These are phyloP conservation scores for Falco novaeseelandiae DNA, from an alignment of 2,797 vertebrate species.

Conservation along the genomic window DNA sequence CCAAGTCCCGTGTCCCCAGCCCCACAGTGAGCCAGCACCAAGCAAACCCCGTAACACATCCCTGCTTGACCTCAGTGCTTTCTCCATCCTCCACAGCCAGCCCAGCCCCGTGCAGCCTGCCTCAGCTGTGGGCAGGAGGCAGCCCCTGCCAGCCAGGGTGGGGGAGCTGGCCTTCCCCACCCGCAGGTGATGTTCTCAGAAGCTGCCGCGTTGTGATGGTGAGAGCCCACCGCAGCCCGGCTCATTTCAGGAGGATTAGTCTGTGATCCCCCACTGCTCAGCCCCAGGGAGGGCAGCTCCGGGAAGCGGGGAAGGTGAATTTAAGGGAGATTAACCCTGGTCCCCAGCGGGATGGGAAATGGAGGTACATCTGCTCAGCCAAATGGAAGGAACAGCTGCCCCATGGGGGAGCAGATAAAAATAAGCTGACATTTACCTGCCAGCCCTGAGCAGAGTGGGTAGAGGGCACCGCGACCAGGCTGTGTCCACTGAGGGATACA, in stretches of 20 bases:
- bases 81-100: background rate
- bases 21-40: background rate
- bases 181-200: background rate
- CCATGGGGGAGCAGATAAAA: background rate
- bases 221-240: background rate
- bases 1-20: background rate
- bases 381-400: background rate
- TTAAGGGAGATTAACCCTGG: conserved; percentile 55
- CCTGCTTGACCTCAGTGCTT: accelerated
- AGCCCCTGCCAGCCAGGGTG: background rate
- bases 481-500: background rate
- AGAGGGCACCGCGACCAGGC: background rate
- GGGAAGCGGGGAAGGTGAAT: conserved; percentile 28
- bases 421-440: conserved; percentile 58
- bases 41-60: background rate
- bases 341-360: conserved; percentile 22
- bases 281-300: background rate
- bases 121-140: background rate
- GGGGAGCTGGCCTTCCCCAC: background rate
- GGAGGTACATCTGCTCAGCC: conserved; percentile 33
- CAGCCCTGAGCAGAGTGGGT: background rate
- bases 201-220: accelerated
- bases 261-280: background rate
- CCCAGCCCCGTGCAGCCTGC: background rate
- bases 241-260: conserved; percentile 37